Evolutionary conservation across 2,113 vertebrate genomes (phyloP).

Genomic region (Nothocercus julius): DNA sequence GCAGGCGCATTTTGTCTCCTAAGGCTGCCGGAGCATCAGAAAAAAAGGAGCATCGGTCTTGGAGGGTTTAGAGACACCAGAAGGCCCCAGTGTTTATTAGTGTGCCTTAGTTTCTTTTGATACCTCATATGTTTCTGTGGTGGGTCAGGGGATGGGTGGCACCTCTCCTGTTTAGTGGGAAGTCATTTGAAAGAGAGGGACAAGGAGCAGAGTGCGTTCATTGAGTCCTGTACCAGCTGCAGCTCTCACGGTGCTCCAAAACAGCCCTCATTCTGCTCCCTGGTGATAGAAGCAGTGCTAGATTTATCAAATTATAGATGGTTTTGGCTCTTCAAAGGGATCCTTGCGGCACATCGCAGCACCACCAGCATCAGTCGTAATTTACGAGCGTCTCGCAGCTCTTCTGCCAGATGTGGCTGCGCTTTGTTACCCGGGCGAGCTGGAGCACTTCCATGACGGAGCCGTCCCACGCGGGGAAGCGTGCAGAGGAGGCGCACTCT

Average conservation of each 20-base stretch:
- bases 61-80: background rate
- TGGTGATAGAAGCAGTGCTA: fast-evolving
- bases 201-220: fast-evolving
- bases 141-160: background rate
- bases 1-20: background rate
- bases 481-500: background rate
- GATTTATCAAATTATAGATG: background rate
- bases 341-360: background rate
- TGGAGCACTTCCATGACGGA: background rate
- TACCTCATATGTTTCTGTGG: background rate
- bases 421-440: slow-evolving; percentile 28
- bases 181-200: background rate
- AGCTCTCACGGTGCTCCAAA: fast-evolving
- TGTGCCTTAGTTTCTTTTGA: slow-evolving; percentile 14
- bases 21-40: background rate
- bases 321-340: slow-evolving; percentile 32
- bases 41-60: background rate
- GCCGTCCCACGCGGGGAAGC: background rate
- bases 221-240: background rate
- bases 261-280: fast-evolving
- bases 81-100: background rate
- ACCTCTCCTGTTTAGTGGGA: slow-evolving; percentile 1
- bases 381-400: slow-evolving; percentile 11
- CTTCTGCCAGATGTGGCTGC: slow-evolving; percentile 50
- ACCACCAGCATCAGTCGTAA: background rate